A percentile compares a stretch with the other conserved stretches of the same genome.
These are phyloP conservation scores for Pagrus major DNA, from an alignment of 2,113 vertebrate species.

Conservation along the genomic window DNA sequence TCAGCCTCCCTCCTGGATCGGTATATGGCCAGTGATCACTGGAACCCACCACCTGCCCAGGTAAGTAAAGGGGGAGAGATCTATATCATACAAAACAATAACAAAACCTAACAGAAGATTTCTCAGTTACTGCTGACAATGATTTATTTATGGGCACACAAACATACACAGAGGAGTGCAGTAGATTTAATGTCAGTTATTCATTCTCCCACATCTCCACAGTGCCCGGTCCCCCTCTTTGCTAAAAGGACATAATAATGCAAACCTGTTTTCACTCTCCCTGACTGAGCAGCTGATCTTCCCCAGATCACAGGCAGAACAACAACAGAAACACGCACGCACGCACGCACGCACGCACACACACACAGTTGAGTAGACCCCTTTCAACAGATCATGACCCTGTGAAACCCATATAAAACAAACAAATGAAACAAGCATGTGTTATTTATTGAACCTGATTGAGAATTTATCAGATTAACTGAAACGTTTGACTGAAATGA, in stretches of 20 bases:
- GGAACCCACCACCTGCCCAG: not conserved
- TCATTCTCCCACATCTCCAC: not conserved
- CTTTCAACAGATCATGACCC: not conserved
- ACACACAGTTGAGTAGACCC: not conserved
- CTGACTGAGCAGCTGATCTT: not conserved
- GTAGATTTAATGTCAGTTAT: not conserved
- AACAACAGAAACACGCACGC: not conserved
- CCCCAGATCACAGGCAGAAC: slow-evolving; percentile 2
- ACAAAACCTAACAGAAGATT: not conserved
- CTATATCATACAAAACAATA: not conserved
- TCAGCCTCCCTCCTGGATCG: no score
- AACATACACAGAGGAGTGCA: not conserved
- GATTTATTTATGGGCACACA: not conserved
- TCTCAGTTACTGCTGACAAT: not conserved
- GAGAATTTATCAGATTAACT: not conserved
- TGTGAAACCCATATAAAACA: not conserved
- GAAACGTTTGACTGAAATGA: not conserved
- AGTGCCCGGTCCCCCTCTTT: no score
- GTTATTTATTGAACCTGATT: not conserved
- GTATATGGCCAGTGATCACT: no score
- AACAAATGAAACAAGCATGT: not conserved
- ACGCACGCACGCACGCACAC: not conserved
- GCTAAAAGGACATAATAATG: not conserved
- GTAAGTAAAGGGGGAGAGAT: not conserved
- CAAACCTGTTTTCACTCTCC: not conserved